Evolutionary conservation across 2,797 vertebrate species (phyloP).

Genomic region (Acanthiza pusilla): DNA sequence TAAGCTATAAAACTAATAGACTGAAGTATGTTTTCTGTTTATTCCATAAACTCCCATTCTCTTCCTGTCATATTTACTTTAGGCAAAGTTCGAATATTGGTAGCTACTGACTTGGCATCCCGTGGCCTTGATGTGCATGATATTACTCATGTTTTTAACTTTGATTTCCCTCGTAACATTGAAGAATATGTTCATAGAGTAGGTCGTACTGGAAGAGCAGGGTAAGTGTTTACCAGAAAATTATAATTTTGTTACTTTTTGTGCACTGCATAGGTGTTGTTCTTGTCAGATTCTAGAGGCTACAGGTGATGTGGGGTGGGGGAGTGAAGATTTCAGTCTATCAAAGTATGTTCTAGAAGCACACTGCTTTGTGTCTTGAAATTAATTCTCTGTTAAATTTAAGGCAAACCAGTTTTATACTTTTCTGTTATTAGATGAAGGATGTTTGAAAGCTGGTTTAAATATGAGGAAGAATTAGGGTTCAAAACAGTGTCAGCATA

Average conservation of each 20-base stretch:
- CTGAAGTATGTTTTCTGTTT: neutral
- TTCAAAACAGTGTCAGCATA: neutral
- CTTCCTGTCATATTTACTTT: neutral
- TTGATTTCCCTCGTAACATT: slow-evolving; percentile 92
- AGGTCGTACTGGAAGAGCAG: slow-evolving; percentile 93
- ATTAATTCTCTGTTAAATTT: neutral
- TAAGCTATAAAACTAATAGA: neutral
- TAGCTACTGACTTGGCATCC: slow-evolving; percentile 94
- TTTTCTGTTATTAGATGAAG: neutral
- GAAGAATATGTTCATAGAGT: slow-evolving; percentile 96
- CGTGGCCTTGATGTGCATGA: slow-evolving; percentile 92
- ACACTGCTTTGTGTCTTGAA: neutral
- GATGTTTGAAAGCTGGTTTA: neutral
- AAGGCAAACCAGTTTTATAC: neutral
- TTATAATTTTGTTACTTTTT: neutral
- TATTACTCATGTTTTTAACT: slow-evolving; percentile 94
- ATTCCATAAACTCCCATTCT: neutral
- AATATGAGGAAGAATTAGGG: neutral
- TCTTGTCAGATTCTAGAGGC: neutral
- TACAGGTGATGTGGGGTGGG: neutral
- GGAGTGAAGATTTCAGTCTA: neutral
- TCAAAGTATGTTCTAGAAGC: neutral
- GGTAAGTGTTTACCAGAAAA: slow-evolving; percentile 73
- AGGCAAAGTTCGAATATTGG: slow-evolving; percentile 90
- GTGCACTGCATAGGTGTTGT: neutral